Base-by-base conservation (phyloP, 1,140 invertebrate species). In the Adoxophyes honmai region DNA sequence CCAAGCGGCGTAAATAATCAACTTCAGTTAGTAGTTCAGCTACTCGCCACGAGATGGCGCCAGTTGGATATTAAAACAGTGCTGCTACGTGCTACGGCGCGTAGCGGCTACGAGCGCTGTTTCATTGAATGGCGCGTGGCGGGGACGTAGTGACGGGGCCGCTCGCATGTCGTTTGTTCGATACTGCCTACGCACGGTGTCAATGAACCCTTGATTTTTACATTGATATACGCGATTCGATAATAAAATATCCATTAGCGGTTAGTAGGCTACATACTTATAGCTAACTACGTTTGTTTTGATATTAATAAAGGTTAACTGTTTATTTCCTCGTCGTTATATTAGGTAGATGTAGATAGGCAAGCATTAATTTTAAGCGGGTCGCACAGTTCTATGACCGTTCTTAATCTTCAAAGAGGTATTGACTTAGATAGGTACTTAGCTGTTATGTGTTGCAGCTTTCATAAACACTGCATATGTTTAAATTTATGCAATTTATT, bases 41-140 rank as follows among this genome's bases (percentile, higher is more conserved):
- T 80, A 83, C 76, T 84, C 75, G 69, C 63, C 70, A 59, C 68
- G 62, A 78, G 83, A 70, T 83, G 83, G 76, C 85, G 83, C 66
- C 59, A 62, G 35, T 14, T 13, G 36, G 34, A 14, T 9, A 4
- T 10, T 37, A 7, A 21, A 21, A 51, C 64, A 52, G 58, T 62
- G 65, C 64, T 67, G 67, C 63, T 55, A 59, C 55, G 57, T 67
- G 67, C 63, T 55, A 59, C 55, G 57, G 53, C 42, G 33, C 52
- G 10, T 36, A 33, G 64, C 55, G 60, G 64, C 57, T 67, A 71
- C 67, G 37, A 58, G 55, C 52, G 57, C 52, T 59, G 62, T 54
- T 66, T 70, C 66, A 68, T 62, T 59, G 55, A 61, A 48, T 48
- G 42, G 42, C 42, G 16, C 42, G 16, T 48, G 42, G 42, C 42